Base-by-base conservation (phyloP, 1,140 invertebrate species). In the Helicoverpa zea region DNA sequence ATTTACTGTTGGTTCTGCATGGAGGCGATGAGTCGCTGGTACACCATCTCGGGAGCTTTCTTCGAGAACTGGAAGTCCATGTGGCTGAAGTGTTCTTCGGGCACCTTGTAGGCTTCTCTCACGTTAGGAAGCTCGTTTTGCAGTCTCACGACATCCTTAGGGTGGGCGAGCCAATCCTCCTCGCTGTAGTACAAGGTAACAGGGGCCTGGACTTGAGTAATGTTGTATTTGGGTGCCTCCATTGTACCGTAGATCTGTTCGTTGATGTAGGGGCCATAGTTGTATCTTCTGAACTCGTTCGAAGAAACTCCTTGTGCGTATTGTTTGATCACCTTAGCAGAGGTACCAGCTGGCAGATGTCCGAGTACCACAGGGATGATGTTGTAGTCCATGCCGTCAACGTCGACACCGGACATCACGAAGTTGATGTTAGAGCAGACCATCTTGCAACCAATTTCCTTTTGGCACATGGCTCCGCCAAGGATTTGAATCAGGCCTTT, bases 281-380 rank as follows among this genome's bases (percentile, higher is more conserved):
- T 95, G 80, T 92, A 96, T 86, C 95, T 95, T 7, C 90, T 87
- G 83, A 94, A 91, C 18, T 92, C 88, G 13, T 91, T 83, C 0
- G 92, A 94, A 4, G 94, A 94, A 3, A 95, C 95, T 3, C 95
- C 93, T 86, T 97, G 97, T 0, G 95, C 96, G 86, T 95, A 97
- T 80, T 98, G 97, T 58, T 97, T 95, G 35, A 98, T 91, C 87
- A 98, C 97, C 86, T 97, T 96, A 68, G 96, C 96, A 0, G 98
- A 98, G 1, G 97, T 96, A 35, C 98, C 98, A 14, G 97, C 97
- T 1, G 98, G 98, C 12, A 96, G 96, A 89, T 98, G 98, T 1
- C 96, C 96, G 64, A 97, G 93, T 83, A 98, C 97, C 0, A 98
- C 96, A 0, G 97, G 96, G 1, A 97, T 86, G 83, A 97, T 86